Evolutionary conservation across 30 jellyfish, hydroid and myxozoan genomes (phyloP), one percentile per base, ranked within the genome.

Genomic region (Aurelia sp.): DNA sequence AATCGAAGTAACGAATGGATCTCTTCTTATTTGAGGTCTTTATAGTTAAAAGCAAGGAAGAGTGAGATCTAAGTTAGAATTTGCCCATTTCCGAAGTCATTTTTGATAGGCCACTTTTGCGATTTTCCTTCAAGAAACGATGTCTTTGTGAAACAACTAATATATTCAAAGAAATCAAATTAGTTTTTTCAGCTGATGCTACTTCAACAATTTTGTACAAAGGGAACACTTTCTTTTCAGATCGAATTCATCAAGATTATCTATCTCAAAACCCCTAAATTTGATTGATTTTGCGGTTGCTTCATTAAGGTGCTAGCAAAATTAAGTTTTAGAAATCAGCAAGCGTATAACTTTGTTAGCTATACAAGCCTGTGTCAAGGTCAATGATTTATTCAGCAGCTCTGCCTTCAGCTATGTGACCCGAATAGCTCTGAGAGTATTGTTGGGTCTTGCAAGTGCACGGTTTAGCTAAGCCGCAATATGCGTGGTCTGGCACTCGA

Each of bases 401-500:
- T 55, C 41, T 58, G 62, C 68, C 22, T 23, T 69, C 61, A 50
- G 77, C 41, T n/a, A 58, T 21, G 69, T 22, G 62, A 53, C 63
- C 75, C 72, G 86, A 48, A 37, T 53, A 48, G 40, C 4, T 18
- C 23, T 13, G 41, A 55, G 41, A 22, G 20, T 65, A 12, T 17
- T 72, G 40, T 17, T 62, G 21, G 70, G 47, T 69, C 62, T 69
- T 50, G 79, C 62, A 69, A 17, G 22, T 10, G 30, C 79, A 61
- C 41, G 48, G 79, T 65, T 66, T 37, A 78, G 79, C 79, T 66
- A 78, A 78, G 89, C 79, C 89, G 89, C 89, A 78, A 30, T 68
- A 41, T 78, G 89, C 89, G 86, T 66, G 55, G 86, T 76, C 89
- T 47, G 63, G 68, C 79, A 15, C 89, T 55, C 33, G 62, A 33